These are phyloP conservation scores for Drosophila suzukii DNA, from an alignment of 1,140 invertebrate genomes.

Conservation along the genomic window DNA sequence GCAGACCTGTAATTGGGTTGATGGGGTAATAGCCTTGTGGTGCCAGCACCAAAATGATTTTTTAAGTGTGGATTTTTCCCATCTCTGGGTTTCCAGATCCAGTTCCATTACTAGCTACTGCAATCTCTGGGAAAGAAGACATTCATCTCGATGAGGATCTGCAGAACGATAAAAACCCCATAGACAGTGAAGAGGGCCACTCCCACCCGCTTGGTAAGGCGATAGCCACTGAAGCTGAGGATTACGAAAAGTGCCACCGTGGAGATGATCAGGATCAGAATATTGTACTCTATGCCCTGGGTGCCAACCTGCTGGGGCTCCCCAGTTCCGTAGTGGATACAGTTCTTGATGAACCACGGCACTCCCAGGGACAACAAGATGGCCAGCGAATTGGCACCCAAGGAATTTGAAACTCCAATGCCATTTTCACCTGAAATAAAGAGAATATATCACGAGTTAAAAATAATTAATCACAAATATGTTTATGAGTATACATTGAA, in stretches of 20 bases:
- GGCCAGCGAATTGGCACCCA: constrained; percentile 94
- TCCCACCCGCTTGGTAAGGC: constrained; percentile 87
- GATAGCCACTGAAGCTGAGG: constrained; percentile 86
- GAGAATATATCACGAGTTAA: neutral
- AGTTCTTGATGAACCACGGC: constrained; percentile 92
- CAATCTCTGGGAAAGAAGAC: constrained; percentile 79
- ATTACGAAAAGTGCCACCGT: constrained; percentile 86
- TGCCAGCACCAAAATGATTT: constrained; percentile 34
- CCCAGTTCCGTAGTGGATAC: constrained; percentile 82
- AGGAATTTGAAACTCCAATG: constrained; percentile 93
- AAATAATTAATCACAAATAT: too few relatives aligned
- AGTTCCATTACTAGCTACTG: constrained; percentile 35
- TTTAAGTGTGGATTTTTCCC: neutral
- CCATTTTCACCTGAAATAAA: constrained; percentile 89
- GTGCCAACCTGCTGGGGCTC: constrained; percentile 81
- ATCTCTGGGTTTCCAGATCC: neutral
- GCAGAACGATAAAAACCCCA: constrained; percentile 85
- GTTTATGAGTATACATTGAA: too few relatives aligned
- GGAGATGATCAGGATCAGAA: constrained; percentile 86
- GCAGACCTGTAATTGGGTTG: neutral
- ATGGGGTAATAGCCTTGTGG: constrained; percentile 5
- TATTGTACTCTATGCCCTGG: constrained; percentile 87
- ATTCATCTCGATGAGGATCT: constrained; percentile 83
- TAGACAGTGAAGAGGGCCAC: constrained; percentile 87
- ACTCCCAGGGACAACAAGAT: constrained; percentile 93